These are phyloP conservation scores for Ailuropoda melanoleuca DNA, from an alignment of 2,113 vertebrate species.

Conservation along the genomic window DNA sequence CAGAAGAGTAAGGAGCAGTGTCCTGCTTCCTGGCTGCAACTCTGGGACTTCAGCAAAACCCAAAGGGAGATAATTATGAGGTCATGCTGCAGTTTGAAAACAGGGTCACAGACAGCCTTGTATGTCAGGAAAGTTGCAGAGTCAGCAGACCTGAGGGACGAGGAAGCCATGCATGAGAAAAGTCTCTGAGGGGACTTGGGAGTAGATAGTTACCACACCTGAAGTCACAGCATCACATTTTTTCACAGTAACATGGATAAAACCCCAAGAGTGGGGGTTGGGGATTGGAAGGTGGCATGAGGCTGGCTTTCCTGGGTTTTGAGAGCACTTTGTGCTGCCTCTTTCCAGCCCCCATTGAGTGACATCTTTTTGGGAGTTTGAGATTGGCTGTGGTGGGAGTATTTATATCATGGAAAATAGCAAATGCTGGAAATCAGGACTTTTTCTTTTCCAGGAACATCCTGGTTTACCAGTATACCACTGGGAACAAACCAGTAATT, in stretches of 20 bases:
- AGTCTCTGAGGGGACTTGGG: not conserved
- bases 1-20: not conserved
- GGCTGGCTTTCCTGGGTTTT: not conserved
- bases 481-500: not conserved
- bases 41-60: not conserved
- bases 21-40: not conserved
- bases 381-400: not conserved
- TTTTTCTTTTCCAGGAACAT: not conserved
- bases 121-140: not conserved
- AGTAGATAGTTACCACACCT: too few species aligned
- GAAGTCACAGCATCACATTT: too few species aligned
- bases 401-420: not conserved
- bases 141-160: too few species aligned
- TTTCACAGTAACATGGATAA: not conserved
- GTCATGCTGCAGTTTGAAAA: not conserved
- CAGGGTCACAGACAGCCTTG: not conserved
- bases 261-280: not conserved
- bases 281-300: not conserved
- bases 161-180: accelerated
- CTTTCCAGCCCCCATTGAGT: too few species aligned
- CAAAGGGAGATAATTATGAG: not conserved
- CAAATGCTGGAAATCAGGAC: not conserved
- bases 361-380: not conserved
- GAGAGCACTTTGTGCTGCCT: too few species aligned
- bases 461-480: not conserved